Percentiles rank a stretch among this genome's conserved stretches.
Evolutionary conservation across 1,140 invertebrate species (phyloP).

Genomic region (Olivierus martensii): DNA sequence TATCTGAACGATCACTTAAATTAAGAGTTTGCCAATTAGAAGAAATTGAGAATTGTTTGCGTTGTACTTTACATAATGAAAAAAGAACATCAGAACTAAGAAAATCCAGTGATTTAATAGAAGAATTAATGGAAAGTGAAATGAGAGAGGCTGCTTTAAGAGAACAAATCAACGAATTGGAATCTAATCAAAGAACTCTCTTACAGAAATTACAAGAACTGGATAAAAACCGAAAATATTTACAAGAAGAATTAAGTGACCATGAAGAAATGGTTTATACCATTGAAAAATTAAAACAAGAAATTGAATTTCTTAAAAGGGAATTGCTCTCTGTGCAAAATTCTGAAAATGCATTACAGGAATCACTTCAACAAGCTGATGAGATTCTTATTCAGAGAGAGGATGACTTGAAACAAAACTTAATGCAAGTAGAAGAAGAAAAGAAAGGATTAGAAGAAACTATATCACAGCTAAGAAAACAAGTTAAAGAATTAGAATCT

Average conservation of each 20-base stretch:
- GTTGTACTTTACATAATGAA: slow-evolving; percentile 16
- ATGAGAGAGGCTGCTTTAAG: slow-evolving; percentile 11
- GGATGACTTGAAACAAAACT: slow-evolving; percentile 5
- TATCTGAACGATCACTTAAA: slow-evolving; percentile 14
- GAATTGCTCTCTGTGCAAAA: slow-evolving; percentile 29
- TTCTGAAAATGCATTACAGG: slow-evolving; percentile 20
- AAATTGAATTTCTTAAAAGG: slow-evolving; percentile 22
- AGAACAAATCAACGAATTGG: slow-evolving; percentile 5
- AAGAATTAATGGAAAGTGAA: slow-evolving; percentile 23
- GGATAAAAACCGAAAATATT: slow-evolving; percentile 22
- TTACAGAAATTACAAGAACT: slow-evolving; percentile 21
- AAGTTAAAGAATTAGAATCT: slow-evolving; percentile 9
- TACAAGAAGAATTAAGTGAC: slow-evolving; percentile 26
- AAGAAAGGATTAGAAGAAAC: slow-evolving; percentile 15
- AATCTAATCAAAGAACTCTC: slow-evolving; percentile 5
- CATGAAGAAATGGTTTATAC: slow-evolving; percentile 26
- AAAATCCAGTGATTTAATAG: slow-evolving; percentile 22
- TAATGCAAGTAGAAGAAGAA: slow-evolving; percentile 11
- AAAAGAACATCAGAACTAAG: slow-evolving; percentile 17
- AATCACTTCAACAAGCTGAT: slow-evolving; percentile 21
- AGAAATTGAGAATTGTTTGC: slow-evolving; percentile 21
- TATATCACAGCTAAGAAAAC: slow-evolving; percentile 9
- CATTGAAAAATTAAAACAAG: slow-evolving; percentile 23
- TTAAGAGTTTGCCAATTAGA: slow-evolving; percentile 22
- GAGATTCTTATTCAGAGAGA: slow-evolving; percentile 17